phyloP scores from a whole-genome alignment of 2,888 invertebrate species.

The Tenodera sinensis region DNA sequence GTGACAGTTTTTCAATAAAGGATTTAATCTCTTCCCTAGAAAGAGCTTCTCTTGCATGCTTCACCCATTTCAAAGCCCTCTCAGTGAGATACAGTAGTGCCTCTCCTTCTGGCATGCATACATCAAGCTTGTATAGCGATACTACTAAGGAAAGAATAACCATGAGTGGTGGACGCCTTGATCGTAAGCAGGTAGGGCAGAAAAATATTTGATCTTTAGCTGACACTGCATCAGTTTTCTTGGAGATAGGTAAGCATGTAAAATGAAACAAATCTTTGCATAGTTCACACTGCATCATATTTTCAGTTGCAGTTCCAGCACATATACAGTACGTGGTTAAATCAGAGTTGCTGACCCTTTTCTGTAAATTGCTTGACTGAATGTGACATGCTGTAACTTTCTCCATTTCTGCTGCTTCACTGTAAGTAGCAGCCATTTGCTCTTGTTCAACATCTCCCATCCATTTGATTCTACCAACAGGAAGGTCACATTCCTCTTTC shows the following conservation, averaged over 20 bases:
- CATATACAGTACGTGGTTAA: constrained; percentile 72
- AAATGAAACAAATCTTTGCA: constrained; percentile 95
- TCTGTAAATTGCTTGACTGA: constrained; percentile 52
- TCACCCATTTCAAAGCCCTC: constrained; percentile 93
- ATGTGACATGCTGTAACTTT: constrained; percentile 65
- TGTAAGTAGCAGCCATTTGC: constrained; percentile 75
- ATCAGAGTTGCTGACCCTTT: constrained; percentile 49
- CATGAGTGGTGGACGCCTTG: constrained; percentile 80
- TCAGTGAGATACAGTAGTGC: constrained; percentile 90
- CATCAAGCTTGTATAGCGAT: constrained; percentile 65
- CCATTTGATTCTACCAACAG: constrained; percentile 27
- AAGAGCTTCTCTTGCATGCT: constrained; percentile 68
- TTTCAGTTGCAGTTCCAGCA: constrained; percentile 65
- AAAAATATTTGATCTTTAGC: constrained; percentile 60
- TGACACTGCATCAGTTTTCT: constrained; percentile 39
- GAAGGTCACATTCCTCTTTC: neutral
- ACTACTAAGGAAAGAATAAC: constrained; percentile 74
- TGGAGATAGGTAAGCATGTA: constrained; percentile 61
- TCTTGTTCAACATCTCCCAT: constrained; percentile 55
- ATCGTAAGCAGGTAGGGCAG: constrained; percentile 84
- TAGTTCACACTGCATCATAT: constrained; percentile 90
- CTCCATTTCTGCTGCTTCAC: constrained; percentile 73
- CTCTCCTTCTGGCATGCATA: constrained; percentile 86
- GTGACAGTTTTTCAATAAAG: constrained; percentile 59
- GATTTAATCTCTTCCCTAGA: constrained; percentile 64